Conservation (phyloP, 2,113 vertebrate species). For the Mirza zaza region DNA sequence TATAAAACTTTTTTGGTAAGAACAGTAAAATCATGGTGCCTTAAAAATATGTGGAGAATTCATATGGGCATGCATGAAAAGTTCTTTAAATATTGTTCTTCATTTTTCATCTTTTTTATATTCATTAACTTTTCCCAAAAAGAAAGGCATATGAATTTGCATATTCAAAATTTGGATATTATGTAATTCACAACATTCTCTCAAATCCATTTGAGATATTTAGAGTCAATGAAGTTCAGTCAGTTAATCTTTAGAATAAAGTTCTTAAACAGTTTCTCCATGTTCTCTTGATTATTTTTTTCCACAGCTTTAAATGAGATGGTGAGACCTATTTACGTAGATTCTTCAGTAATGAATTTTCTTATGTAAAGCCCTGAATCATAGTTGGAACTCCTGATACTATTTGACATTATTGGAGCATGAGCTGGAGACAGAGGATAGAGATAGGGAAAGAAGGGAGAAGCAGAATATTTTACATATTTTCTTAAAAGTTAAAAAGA, state of each 20-base stretch:
- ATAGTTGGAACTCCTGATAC: background rate
- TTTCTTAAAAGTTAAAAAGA: background rate
- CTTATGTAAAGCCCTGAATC: background rate
- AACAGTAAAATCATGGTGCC: background rate
- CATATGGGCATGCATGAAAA: background rate
- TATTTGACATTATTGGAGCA: background rate
- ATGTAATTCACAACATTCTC: slow-evolving; percentile 33
- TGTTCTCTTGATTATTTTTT: background rate
- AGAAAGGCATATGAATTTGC: slow-evolving; percentile 38
- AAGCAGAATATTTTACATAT: background rate
- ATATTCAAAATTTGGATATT: slow-evolving; percentile 50
- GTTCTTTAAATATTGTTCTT: slow-evolving; percentile 51
- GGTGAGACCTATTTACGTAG: background rate
- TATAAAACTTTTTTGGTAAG: background rate
- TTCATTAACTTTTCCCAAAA: slow-evolving; percentile 37
- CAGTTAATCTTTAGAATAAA: background rate
- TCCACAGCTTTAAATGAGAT: background rate
- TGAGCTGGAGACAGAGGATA: background rate
- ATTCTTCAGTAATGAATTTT: background rate
- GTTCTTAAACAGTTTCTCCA: background rate
- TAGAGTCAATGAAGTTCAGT: background rate
- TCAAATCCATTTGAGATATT: slow-evolving; percentile 26
- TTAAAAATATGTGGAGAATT: slow-evolving; percentile 34
- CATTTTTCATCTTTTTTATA: slow-evolving; percentile 49
- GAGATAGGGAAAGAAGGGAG: background rate